Base-by-base conservation (phyloP, 1,140 invertebrate species). In the Helicorthomorpha holstii region DNA sequence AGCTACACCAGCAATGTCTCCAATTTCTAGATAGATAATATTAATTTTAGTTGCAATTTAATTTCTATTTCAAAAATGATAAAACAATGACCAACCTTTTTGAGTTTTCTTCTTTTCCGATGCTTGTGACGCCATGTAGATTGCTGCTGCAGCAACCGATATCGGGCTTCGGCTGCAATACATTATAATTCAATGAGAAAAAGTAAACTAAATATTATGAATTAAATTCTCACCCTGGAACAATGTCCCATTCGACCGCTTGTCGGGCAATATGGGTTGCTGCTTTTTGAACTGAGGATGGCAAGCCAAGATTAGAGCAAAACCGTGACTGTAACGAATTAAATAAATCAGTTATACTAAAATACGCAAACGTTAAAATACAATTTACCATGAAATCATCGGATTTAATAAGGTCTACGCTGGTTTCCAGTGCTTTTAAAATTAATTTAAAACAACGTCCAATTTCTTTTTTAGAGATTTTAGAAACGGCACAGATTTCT, bases 401-500 rank as follows among this genome's bases (percentile, higher is more conserved):
- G 1, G 93, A 98, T 0, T 93, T 98, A 48, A 98, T 98, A 12
- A 97, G 77, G 64, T 98, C 93, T 0, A 98, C 92, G 54, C 85
- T 96, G 0, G 95, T 98, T 58, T 78, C 75, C 2, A 97, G 69
- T 0, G 86, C 87, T 63, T 91, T 90, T 2, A 94, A 64, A 60
- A 97, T 97, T 26, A 95, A 62, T 63, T 95, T 96, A 62, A 96
- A 97, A 63, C 90, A 93, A 58, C 94, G 70, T 1, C 96, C 96
- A 60, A 99, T 99, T 73, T 99, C 96, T 65, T 98, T 98, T 68
- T 98, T 98, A 58, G 93, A 95, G 45, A 98, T 91, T 72, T 94
- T 95, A 61, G 91, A 96, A 26, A 97, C 88, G 7, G 93, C 92
- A 72, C 93, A 98, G 48, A 98, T 97, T 77, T 98, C 68, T 73